Evolutionary conservation across 1,140 invertebrate species (phyloP).

Genomic region (Stegodyphus dumicola): DNA sequence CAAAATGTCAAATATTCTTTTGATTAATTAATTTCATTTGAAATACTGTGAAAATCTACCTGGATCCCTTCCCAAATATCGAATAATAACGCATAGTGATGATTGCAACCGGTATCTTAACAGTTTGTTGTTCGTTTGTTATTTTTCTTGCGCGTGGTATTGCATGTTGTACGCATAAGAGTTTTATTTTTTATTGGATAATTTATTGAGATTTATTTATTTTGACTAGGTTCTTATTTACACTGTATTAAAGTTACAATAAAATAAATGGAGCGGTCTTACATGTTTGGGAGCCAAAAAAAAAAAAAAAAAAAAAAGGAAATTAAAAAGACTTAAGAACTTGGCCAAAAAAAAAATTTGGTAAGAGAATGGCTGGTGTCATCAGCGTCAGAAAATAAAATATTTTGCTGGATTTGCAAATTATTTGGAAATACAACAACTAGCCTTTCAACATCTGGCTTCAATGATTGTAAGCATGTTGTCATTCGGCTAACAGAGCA

Average conservation of each 20-base stretch:
- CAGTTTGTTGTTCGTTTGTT: background rate
- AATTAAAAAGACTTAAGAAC: no score
- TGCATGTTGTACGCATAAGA: no score
- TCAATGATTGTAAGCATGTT: slow-evolving; percentile 1
- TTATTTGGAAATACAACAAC: slow-evolving; percentile 12
- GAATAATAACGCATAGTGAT: slow-evolving; percentile 1
- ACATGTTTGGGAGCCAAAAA: slow-evolving; percentile 8
- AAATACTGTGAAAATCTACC: slow-evolving; percentile 1
- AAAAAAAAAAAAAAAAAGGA: no score
- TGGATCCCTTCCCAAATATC: slow-evolving; percentile 7
- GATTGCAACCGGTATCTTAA: background rate
- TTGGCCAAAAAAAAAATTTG: background rate
- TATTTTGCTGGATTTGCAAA: slow-evolving; percentile 8
- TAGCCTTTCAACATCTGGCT: background rate
- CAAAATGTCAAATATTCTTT: slow-evolving; percentile 19
- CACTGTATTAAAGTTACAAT: no score
- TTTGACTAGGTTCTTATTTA: no score
- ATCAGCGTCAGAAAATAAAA: background rate
- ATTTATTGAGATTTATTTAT: no score
- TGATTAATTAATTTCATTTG: slow-evolving; percentile 15
- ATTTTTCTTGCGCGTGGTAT: background rate
- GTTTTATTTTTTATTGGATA: background rate
- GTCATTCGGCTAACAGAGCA: background rate
- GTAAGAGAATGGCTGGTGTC: background rate
- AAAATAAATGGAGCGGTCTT: no score